A percentile compares a stretch with the other conserved stretches of the same genome.
Evolutionary conservation across 2,797 vertebrate genomes (phyloP).

Genomic region (Avahi laniger): DNA sequence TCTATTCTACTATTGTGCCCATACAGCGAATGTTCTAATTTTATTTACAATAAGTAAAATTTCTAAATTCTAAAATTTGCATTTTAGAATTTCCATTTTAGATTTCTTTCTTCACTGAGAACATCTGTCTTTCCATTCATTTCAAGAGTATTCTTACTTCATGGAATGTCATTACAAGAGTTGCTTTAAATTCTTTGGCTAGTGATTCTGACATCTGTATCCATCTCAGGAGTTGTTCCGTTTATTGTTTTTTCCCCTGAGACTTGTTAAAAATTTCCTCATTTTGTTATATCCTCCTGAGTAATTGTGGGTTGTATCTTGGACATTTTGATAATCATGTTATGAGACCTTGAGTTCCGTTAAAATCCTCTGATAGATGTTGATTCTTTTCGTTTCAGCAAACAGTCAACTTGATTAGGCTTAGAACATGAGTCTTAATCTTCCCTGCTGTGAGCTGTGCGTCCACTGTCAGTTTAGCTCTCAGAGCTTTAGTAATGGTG

Average conservation of each 20-base stretch:
- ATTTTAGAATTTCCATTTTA: not conserved
- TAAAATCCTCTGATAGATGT: not conserved
- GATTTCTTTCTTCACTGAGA: not conserved
- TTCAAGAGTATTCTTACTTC: not conserved
- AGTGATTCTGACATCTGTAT: not conserved
- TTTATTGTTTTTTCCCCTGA: not conserved
- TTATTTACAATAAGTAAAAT: not conserved
- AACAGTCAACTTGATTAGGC: not conserved
- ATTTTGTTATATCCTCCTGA: not conserved
- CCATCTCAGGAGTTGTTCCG: not conserved
- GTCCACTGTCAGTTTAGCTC: not conserved
- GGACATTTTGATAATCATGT: not conserved
- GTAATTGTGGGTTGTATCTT: not conserved
- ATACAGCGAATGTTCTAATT: not conserved
- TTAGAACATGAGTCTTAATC: not conserved
- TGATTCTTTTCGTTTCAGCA: not conserved
- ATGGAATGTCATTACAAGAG: not conserved
- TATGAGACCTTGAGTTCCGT: not conserved
- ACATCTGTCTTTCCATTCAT: not conserved
- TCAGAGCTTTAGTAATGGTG: not conserved
- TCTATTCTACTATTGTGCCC: not conserved
- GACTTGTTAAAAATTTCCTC: not conserved
- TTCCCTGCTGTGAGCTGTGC: not conserved
- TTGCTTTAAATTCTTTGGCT: not conserved
- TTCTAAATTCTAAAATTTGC: not conserved